phyloP scores from a whole-genome alignment of 2,113 vertebrate species.

The Ceyx melanurus region DNA sequence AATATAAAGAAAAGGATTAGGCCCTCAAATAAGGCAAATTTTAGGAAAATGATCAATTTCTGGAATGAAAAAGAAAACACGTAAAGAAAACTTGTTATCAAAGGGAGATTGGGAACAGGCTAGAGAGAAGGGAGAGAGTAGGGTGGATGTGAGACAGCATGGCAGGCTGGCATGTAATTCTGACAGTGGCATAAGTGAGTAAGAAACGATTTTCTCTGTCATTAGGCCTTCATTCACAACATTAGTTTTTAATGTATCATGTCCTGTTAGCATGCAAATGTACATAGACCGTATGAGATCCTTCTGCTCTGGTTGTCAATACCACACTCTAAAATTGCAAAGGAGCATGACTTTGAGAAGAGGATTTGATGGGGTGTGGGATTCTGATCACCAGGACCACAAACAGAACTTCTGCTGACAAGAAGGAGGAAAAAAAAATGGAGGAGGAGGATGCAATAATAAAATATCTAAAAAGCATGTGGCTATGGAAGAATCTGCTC shows the following conservation, averaged over 20 bases:
- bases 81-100: neutral
- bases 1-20: neutral
- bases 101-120: neutral
- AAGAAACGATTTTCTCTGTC: neutral
- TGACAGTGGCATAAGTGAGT: neutral
- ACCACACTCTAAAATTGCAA: neutral
- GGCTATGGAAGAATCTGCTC: neutral
- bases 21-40: neutral
- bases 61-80: neutral
- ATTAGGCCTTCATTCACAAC: neutral
- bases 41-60: neutral
- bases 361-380: neutral
- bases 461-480: neutral
- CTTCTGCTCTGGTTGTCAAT: neutral
- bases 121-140: neutral
- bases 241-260: neutral
- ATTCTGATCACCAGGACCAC: neutral
- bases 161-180: neutral
- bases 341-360: neutral
- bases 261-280: neutral
- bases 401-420: neutral
- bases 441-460: neutral
- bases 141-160: neutral
- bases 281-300: neutral
- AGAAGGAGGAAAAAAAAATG: neutral